Base-by-base conservation (phyloP, 2,797 vertebrate genomes). In the Hapalemur alaotrensis region DNA sequence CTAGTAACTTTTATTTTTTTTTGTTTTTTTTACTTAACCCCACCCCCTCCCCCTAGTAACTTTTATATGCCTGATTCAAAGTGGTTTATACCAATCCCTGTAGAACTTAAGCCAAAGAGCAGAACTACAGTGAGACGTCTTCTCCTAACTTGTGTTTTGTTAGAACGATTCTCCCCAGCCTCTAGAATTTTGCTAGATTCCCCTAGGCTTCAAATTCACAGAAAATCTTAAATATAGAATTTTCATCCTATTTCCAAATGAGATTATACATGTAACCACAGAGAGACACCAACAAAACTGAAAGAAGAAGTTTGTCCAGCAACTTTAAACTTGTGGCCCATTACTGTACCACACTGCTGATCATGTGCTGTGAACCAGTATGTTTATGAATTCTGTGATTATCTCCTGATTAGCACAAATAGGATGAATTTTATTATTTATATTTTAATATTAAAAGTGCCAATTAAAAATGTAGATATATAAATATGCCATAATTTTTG, bases 161-260 rank as follows among this genome's bases (percentile, higher is more conserved):
- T 28, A 28, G 59, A 84, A 54, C 7, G 61, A 23, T 79, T 76
- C 35, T 89, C 7, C 18, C 79, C n/a, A 35, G 9, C 12, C 22
- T 69, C 8, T 32, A 73, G 72, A 80, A 73, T 89, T 89, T 75
- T 46, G 1, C n/a, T 75, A n/a, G 69, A 41, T 90, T 70, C 28
- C 28, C 7, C 7, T 46, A 86, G 75, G 38, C 25, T 35, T 93
- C 81, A 82, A 9, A 41, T 28, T 75, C 52, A 85, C 81, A 90
- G 23, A 90, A 69, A 30, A 90, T 82, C 28, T 30, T 85, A 84
- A 88, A 38, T 54, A 38, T 15, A 86, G 54, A 69, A 81, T 69
- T 92, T 83, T 63, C 61, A 93, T 82, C 46, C 59, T 86, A n/a
- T 88, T 86, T 90, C 61, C 69, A 86, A 91, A 63, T 72, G n/a